Conservation (phyloP, 2,888 invertebrate species). For the Helicoverpa assulta region DNA sequence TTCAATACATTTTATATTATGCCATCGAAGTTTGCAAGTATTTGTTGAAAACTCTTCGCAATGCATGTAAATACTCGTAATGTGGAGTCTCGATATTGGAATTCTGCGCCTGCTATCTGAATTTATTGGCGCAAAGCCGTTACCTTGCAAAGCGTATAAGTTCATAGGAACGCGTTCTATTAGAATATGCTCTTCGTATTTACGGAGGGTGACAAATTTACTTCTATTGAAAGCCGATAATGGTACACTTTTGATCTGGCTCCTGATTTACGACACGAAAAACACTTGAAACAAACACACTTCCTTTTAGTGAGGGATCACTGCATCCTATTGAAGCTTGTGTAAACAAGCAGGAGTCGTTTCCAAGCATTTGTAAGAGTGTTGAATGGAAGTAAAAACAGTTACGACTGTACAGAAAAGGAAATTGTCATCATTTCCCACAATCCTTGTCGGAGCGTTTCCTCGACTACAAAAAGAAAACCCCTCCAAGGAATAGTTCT, state of each 20-base stretch:
- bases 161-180: constrained; percentile 42
- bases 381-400: constrained; percentile 65
- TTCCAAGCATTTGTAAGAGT: constrained; percentile 57
- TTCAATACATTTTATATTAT: constrained; percentile 44
- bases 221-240: constrained; percentile 21
- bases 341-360: constrained; percentile 49
- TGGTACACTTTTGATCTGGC: constrained; percentile 19
- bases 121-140: constrained; percentile 68
- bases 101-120: constrained; percentile 70
- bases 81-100: constrained; percentile 72
- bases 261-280: constrained; percentile 27
- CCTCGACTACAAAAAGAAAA: constrained; percentile 67
- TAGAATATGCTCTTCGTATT: constrained; percentile 15
- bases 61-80: constrained; percentile 66
- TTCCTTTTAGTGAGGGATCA: constrained; percentile 25
- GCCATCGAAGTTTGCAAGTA: constrained; percentile 42
- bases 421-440: constrained; percentile 77
- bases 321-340: constrained; percentile 47
- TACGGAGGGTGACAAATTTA: constrained; percentile 41
- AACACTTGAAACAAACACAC: constrained; percentile 35
- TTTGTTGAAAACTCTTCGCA: constrained; percentile 51
- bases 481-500: constrained; percentile 66
- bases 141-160: constrained; percentile 39
- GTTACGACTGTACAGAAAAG: constrained; percentile 63
- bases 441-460: constrained; percentile 68